Evolutionary conservation across 1,140 invertebrate species (phyloP).

Genomic region (Drosophila virilis): DNA sequence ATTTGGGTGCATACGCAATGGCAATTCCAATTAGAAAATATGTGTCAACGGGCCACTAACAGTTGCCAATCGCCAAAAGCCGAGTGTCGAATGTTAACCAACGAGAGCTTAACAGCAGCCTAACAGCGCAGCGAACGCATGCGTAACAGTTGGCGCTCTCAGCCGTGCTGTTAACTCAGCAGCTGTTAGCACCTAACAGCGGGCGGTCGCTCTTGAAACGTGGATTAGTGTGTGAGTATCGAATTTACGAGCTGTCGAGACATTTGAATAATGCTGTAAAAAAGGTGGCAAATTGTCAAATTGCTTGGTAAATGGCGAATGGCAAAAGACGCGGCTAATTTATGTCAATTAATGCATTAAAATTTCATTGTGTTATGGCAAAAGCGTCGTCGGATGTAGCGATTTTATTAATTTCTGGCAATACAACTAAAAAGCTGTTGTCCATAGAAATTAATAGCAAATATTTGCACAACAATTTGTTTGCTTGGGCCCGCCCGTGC

Average conservation of each 20-base stretch:
- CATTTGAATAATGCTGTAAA: slow-evolving; percentile 57
- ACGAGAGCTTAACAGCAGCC: slow-evolving; percentile 8
- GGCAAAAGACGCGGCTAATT: slow-evolving; percentile 55
- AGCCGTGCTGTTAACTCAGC: slow-evolving; percentile 17
- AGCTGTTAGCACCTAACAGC: slow-evolving; percentile 38
- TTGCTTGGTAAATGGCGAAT: slow-evolving; percentile 50
- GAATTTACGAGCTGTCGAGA: slow-evolving; percentile 36
- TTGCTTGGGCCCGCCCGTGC: slow-evolving; percentile 45
- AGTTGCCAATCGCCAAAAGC: slow-evolving; percentile 23
- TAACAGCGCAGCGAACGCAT: slow-evolving; percentile 33
- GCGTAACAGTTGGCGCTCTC: slow-evolving; percentile 28
- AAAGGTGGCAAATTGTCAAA: slow-evolving; percentile 69
- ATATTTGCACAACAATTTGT: slow-evolving; percentile 79
- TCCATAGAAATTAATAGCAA: slow-evolving; percentile 78
- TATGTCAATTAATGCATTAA: slow-evolving; percentile 77
- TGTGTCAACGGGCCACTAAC: slow-evolving; percentile 75
- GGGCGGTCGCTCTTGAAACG: neutral
- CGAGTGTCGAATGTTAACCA: slow-evolving; percentile 9
- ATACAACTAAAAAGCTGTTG: slow-evolving; percentile 54
- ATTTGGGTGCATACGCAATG: slow-evolving; percentile 39
- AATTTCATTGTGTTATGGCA: slow-evolving; percentile 58
- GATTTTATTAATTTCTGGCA: slow-evolving; percentile 40
- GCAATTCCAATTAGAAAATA: slow-evolving; percentile 77
- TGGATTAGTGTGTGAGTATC: neutral
- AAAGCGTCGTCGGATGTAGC: neutral